A percentile compares a stretch with the other conserved stretches of the same genome.
Conservation (phyloP, 2,797 vertebrate genomes). For the Darevskia mixta region DNA sequence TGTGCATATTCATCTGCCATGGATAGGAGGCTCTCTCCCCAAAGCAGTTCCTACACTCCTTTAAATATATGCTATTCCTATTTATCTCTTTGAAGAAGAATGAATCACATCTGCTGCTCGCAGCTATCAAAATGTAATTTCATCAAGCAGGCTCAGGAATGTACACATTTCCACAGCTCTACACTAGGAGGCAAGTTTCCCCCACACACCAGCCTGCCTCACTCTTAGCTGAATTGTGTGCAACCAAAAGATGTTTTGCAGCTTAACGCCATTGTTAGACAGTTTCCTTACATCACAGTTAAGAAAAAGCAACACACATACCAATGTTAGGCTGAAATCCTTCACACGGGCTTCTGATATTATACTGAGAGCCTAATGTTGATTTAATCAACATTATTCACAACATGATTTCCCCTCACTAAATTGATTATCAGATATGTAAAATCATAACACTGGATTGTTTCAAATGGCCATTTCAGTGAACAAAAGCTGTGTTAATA, state of each 20-base stretch:
- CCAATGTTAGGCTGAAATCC: neutral
- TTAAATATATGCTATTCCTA: slow-evolving; percentile 62
- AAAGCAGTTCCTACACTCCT: slow-evolving; percentile 46
- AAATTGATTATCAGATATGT: too few species aligned
- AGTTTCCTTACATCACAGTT: slow-evolving; percentile 18
- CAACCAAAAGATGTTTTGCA: slow-evolving; percentile 41
- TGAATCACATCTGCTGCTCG: slow-evolving; percentile 66
- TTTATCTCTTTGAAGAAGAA: slow-evolving; percentile 70
- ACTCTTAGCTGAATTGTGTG: slow-evolving; percentile 27
- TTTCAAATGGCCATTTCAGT: too few species aligned
- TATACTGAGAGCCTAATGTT: neutral
- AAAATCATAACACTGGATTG: too few species aligned
- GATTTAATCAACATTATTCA: neutral
- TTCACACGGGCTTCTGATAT: neutral
- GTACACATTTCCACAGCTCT: slow-evolving; percentile 58
- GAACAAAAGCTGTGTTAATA: too few species aligned
- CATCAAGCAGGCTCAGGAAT: slow-evolving; percentile 55
- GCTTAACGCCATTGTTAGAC: slow-evolving; percentile 44
- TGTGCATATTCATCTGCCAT: slow-evolving; percentile 40
- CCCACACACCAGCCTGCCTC: slow-evolving; percentile 53
- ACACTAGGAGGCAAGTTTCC: slow-evolving; percentile 79
- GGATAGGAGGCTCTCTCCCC: slow-evolving; percentile 36
- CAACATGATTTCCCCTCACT: too few species aligned
- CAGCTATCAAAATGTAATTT: slow-evolving; percentile 65
- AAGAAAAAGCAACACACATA: neutral